Conservation (phyloP, 2,113 vertebrate genomes). For the Phycodurus eques region DNA sequence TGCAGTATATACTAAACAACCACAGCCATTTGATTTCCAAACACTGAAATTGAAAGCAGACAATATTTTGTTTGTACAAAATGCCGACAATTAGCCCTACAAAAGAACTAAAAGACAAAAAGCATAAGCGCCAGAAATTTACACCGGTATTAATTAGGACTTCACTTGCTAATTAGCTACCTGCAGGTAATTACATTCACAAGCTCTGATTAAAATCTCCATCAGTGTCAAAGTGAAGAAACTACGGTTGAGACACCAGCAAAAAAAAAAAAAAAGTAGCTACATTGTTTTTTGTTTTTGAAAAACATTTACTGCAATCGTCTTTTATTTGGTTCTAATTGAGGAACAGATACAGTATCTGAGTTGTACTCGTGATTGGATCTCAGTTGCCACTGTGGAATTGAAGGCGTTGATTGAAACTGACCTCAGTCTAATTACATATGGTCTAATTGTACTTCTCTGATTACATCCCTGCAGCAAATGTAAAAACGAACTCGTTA, state of each 20-base stretch:
- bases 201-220: conserved; percentile 62
- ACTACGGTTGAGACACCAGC: conserved; percentile 29
- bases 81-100: conserved; percentile 27
- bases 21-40: conserved; percentile 10
- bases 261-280: conserved; percentile 27
- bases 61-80: background rate
- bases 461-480: conserved; percentile 59
- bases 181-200: conserved; percentile 63
- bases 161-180: conserved; percentile 56
- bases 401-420: conserved; percentile 59
- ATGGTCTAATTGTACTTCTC: conserved; percentile 60
- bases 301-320: conserved; percentile 34
- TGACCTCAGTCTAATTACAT: conserved; percentile 68
- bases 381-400: conserved; percentile 29
- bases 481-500: conserved; percentile 35
- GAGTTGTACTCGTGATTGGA: conserved; percentile 48
- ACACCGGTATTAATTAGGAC: conserved; percentile 46
- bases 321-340: conserved; percentile 47
- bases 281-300: conserved; percentile 16
- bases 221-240: conserved; percentile 54
- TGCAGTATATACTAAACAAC: background rate
- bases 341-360: conserved; percentile 39
- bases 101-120: conserved; percentile 35
- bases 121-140: conserved; percentile 16
- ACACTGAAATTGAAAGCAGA: background rate